phyloP scores from a whole-genome alignment of 2,113 vertebrate genomes.

The Phaethornis superciliosus region DNA sequence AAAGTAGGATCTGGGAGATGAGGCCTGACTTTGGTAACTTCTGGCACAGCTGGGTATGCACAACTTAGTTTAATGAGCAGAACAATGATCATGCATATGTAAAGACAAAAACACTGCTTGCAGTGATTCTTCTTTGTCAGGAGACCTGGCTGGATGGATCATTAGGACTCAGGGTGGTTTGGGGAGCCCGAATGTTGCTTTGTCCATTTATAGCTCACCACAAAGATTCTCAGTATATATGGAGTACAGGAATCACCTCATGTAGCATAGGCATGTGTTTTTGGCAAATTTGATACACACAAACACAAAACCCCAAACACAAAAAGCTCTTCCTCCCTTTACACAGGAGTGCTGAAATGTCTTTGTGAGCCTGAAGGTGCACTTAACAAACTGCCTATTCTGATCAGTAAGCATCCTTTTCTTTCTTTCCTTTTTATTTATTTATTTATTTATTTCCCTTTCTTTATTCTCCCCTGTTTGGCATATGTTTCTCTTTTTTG shows the following conservation, averaged over 20 bases:
- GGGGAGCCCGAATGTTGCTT: constrained; percentile 47
- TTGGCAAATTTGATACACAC: not conserved
- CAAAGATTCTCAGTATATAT: constrained; percentile 23
- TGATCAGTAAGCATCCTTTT: constrained; percentile 13
- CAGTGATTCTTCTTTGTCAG: not conserved
- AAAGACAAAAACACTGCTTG: constrained; percentile 43
- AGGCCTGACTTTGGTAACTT: constrained; percentile 20
- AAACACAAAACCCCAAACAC: not conserved
- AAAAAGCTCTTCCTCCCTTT: constrained; percentile 30
- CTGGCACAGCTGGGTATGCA: not conserved
- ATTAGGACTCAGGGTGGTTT: not conserved
- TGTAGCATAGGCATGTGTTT: constrained; percentile 72
- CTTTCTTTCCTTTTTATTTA: not conserved
- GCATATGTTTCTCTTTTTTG: constrained; percentile 3
- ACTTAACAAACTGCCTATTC: constrained; percentile 72
- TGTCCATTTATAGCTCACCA: constrained; percentile 55
- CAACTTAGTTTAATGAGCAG: constrained; percentile 11
- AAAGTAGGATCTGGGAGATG: not conserved
- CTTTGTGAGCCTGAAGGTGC: constrained; percentile 81
- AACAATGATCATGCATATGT: constrained; percentile 24
- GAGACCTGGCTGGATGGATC: not conserved
- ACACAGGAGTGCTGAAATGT: constrained; percentile 71
- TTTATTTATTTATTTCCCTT: fast-evolving
- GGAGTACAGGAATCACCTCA: constrained; percentile 51
- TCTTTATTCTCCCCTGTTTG: not conserved